Percentiles rank a stretch among this genome's conserved stretches.
phyloP scores from a whole-genome alignment of 2,888 invertebrate species.

The Lepidocyrtoides sp. region DNA sequence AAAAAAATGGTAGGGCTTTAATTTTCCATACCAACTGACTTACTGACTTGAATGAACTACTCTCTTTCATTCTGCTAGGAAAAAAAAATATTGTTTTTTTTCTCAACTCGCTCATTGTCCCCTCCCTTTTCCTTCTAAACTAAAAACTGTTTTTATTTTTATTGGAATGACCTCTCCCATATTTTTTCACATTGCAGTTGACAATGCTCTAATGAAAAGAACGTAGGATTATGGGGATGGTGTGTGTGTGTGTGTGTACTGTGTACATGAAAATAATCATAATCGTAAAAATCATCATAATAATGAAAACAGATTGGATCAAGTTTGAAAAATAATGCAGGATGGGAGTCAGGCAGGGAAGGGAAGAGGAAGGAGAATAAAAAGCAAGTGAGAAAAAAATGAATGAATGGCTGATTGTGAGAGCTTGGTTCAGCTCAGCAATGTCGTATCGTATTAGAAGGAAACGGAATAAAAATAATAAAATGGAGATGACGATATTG shows the following conservation, averaged over 20 bases:
- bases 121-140: conserved; percentile 21
- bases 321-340: neutral
- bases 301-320: conserved; percentile 42
- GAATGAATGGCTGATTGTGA: conserved; percentile 7
- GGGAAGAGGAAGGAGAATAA: no score
- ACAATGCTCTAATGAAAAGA: no score
- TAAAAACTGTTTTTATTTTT: conserved; percentile 68
- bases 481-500: conserved; percentile 42
- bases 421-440: no score
- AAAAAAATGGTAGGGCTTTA: no score
- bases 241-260: neutral
- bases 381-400: neutral
- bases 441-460: neutral
- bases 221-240: no score
- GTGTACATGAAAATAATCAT: neutral
- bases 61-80: no score
- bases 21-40: no score
- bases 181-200: no score
- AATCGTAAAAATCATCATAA: conserved; percentile 50
- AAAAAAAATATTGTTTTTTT: conserved; percentile 43
- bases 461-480: conserved; percentile 12
- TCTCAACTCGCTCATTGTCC: conserved; percentile 29
- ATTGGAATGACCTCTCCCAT: conserved; percentile 75
- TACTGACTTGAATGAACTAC: no score
- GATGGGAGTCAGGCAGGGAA: no score